Conservation (phyloP, 2,113 vertebrate genomes). For the Pollimyrus isidori region DNA sequence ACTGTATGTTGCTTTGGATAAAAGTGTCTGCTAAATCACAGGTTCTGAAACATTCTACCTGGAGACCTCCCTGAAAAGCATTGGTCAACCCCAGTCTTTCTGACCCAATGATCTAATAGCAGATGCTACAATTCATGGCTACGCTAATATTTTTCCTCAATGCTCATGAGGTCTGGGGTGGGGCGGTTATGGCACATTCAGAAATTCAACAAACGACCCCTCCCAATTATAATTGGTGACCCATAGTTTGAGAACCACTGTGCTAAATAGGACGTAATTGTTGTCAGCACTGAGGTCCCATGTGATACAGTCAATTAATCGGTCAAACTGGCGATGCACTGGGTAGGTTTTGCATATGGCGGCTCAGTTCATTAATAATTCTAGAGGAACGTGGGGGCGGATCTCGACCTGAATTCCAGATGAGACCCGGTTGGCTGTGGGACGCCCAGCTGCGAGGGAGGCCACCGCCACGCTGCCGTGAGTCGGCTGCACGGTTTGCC, state of each 20-base stretch:
- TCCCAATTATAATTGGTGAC: neutral
- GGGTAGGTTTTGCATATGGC: neutral
- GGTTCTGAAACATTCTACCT: neutral
- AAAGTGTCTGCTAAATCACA: neutral
- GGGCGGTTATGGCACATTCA: neutral
- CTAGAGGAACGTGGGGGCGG: neutral
- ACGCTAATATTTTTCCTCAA: neutral
- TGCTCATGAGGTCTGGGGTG: neutral
- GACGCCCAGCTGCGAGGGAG: neutral
- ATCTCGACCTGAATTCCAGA: constrained; percentile 19
- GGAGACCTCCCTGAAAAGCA: neutral
- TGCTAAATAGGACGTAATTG: neutral
- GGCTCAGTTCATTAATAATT: constrained; percentile 3
- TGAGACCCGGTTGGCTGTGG: neutral
- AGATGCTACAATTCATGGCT: neutral
- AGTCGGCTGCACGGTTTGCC: neutral
- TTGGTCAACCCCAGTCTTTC: neutral
- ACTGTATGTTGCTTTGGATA: neutral
- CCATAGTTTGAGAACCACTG: neutral
- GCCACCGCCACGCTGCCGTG: neutral
- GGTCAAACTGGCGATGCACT: neutral
- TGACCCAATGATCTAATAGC: neutral
- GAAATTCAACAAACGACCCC: neutral
- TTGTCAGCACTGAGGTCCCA: neutral
- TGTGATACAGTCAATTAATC: neutral